phyloP scores from a whole-genome alignment of 2,888 invertebrate genomes.

The Nomada flava region DNA sequence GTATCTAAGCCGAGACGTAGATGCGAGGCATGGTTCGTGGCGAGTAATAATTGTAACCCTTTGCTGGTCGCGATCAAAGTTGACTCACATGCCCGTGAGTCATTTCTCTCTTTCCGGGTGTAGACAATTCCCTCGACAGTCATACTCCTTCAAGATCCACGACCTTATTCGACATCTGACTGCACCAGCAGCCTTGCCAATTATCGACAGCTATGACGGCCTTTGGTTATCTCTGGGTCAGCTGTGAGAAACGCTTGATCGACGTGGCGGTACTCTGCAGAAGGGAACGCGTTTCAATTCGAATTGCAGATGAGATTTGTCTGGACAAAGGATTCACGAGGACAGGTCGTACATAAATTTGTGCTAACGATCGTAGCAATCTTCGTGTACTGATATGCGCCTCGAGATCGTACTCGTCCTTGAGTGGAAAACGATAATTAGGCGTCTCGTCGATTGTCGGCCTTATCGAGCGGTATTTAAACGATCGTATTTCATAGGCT shows the following conservation, averaged over 20 bases:
- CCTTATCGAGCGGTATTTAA: slow-evolving; percentile 43
- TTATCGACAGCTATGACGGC: slow-evolving; percentile 50
- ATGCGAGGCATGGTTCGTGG: slow-evolving; percentile 24
- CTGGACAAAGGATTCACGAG: not conserved
- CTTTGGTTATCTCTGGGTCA: slow-evolving; percentile 59
- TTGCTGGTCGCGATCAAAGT: slow-evolving; percentile 46
- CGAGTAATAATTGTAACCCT: slow-evolving; percentile 45
- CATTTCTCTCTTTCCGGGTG: slow-evolving; percentile 55
- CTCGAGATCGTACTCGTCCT: slow-evolving; percentile 7
- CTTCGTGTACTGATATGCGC: too few species aligned
- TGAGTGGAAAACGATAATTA: not conserved
- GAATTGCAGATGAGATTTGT: slow-evolving; percentile 18
- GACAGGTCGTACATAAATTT: not conserved
- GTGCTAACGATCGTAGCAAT: not conserved
- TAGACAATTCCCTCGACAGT: slow-evolving; percentile 32
- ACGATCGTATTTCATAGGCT: slow-evolving; percentile 19
- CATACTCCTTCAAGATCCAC: slow-evolving; percentile 53
- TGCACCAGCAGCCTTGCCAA: slow-evolving; percentile 56
- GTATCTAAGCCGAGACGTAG: not conserved
- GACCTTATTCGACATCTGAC: slow-evolving; percentile 62
- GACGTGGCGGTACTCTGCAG: slow-evolving; percentile 14
- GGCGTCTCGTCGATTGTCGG: slow-evolving; percentile 27
- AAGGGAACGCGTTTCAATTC: slow-evolving; percentile 14
- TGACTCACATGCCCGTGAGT: slow-evolving; percentile 59
- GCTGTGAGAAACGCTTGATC: slow-evolving; percentile 22